phyloP scores from a whole-genome alignment of 2,113 vertebrate species.

The Panthera tigris region DNA sequence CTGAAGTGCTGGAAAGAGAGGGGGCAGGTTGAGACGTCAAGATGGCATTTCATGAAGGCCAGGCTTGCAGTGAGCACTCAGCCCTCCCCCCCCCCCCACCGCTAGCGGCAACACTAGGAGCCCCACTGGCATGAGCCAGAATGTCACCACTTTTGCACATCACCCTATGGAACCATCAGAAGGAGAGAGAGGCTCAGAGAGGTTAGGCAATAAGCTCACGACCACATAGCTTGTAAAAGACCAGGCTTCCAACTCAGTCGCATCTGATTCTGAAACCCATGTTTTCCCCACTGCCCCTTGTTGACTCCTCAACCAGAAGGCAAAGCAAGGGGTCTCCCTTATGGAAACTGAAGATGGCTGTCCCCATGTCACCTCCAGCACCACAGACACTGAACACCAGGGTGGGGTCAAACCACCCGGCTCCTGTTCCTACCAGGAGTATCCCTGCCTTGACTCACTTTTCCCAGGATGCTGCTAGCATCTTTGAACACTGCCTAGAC shows the following conservation, averaged over 20 bases:
- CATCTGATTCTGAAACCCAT: background rate
- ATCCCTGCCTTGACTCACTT: background rate
- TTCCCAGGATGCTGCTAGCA: background rate
- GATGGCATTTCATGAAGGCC: background rate
- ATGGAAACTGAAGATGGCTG: background rate
- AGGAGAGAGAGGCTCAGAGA: background rate
- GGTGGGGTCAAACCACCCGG: background rate
- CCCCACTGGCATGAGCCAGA: rapidly evolving
- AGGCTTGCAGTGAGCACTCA: background rate
- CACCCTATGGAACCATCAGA: background rate
- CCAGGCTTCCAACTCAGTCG: background rate
- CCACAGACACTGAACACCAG: background rate
- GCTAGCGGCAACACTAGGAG: background rate
- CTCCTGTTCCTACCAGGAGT: background rate
- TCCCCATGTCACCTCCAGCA: background rate
- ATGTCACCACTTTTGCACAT: rapidly evolving
- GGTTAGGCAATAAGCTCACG: background rate
- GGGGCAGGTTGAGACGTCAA: background rate
- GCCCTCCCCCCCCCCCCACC: background rate
- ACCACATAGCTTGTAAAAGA: background rate
- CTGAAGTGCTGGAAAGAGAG: slow-evolving; percentile 74
- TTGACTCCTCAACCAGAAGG: background rate
- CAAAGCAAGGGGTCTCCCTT: background rate
- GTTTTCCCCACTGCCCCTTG: background rate
- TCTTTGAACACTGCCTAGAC: background rate